phyloP scores from a whole-genome alignment of 1,140 invertebrate species.

The Hylaeus volcanicus region DNA sequence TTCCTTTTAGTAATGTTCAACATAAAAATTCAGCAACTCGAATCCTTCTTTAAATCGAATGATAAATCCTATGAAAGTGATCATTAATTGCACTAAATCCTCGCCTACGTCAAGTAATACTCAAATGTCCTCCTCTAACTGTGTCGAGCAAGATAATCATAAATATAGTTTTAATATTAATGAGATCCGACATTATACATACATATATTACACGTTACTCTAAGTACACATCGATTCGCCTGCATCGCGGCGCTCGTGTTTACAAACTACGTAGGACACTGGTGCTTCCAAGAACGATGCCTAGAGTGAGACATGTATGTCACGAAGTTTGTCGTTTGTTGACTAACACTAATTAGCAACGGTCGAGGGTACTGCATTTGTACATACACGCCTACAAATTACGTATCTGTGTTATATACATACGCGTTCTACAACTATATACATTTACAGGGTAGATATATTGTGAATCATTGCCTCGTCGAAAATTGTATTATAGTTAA shows the following conservation, averaged over 20 bases:
- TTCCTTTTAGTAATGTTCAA: no score
- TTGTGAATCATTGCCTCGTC: background rate
- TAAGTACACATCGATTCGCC: background rate
- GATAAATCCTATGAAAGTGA: no score
- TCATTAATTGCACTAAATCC: no score
- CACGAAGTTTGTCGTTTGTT: background rate
- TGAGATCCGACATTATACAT: background rate
- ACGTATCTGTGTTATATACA: background rate
- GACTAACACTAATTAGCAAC: background rate
- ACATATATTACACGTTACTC: constrained; percentile 3
- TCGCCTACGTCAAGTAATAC: no score
- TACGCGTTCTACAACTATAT: background rate
- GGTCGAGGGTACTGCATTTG: background rate
- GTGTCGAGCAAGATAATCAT: background rate
- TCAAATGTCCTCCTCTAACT: background rate
- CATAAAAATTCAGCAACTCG: no score
- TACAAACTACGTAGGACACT: background rate
- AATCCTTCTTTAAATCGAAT: no score
- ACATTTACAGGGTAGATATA: background rate
- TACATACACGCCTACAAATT: background rate
- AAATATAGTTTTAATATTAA: background rate
- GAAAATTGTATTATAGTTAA: background rate
- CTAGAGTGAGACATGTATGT: background rate
- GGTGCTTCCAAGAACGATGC: background rate
- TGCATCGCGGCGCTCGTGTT: background rate